A percentile compares a stretch with the other conserved stretches of the same genome.
phyloP scores from a whole-genome alignment of 2,797 vertebrate species.

The Cynopterus sphinx region DNA sequence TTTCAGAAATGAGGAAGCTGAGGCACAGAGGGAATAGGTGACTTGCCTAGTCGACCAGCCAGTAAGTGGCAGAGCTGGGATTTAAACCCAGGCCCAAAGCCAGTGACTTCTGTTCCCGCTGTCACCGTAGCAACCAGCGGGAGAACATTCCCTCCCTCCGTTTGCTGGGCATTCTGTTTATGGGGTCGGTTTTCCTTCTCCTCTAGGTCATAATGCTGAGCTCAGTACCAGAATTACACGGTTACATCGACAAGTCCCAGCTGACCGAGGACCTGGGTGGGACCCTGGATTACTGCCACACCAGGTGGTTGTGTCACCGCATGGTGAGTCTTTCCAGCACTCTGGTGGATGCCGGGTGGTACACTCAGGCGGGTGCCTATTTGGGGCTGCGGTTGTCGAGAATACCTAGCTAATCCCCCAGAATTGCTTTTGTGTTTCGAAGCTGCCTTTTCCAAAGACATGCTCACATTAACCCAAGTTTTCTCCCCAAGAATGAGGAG shows the following conservation, averaged over 20 bases:
- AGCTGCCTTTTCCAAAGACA: slow-evolving; percentile 60
- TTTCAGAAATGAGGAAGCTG: background rate
- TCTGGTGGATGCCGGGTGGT: too few relatives aligned
- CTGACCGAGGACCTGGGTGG: slow-evolving; percentile 97
- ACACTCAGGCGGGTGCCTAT: background rate
- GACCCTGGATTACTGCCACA: slow-evolving; percentile 96
- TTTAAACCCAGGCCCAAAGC: background rate
- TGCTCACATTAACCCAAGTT: slow-evolving; percentile 59
- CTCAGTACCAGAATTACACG: slow-evolving; percentile 95
- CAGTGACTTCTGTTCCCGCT: rapidly evolving
- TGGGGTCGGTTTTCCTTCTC: background rate
- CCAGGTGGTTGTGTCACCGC: slow-evolving; percentile 95
- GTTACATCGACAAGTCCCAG: slow-evolving; percentile 95
- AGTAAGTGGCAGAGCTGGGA: background rate
- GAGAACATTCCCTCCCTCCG: rapidly evolving
- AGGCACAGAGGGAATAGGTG: background rate
- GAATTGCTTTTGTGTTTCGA: slow-evolving; percentile 12
- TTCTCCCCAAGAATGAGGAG: slow-evolving; percentile 74
- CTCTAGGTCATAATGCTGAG: slow-evolving; percentile 98
- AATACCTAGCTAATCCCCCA: rapidly evolving
- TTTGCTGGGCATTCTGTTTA: background rate
- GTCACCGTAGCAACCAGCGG: rapidly evolving
- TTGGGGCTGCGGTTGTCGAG: rapidly evolving
- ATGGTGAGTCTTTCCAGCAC: slow-evolving; percentile 87
- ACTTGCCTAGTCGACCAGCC: background rate